These are phyloP conservation scores for Embidobia sp. DNA, from an alignment of 2,888 invertebrate genomes.

Conservation along the genomic window DNA sequence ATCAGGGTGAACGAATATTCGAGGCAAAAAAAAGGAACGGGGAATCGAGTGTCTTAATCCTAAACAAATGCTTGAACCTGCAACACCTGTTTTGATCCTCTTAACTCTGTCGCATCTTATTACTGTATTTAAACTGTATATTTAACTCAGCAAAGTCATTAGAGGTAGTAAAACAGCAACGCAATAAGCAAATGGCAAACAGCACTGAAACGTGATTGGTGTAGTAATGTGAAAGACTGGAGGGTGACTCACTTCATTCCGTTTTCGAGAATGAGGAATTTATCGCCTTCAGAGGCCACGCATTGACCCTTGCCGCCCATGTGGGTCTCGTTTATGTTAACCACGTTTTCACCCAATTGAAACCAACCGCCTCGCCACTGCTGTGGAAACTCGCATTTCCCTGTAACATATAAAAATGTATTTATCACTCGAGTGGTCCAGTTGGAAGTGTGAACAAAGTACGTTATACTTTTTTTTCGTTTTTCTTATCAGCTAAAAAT, in stretches of 20 bases:
- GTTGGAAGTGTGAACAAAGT: too few species aligned
- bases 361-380: slow-evolving; percentile 82
- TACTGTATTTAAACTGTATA: slow-evolving; percentile 34
- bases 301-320: slow-evolving; percentile 82
- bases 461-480: background rate
- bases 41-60: slow-evolving; percentile 42
- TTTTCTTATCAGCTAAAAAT: too few species aligned
- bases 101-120: slow-evolving; percentile 46
- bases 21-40: too few species aligned
- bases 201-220: slow-evolving; percentile 32
- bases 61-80: slow-evolving; percentile 39
- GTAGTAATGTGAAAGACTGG: slow-evolving; percentile 24
- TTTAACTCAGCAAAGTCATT: slow-evolving; percentile 40
- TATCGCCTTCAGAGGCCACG: slow-evolving; percentile 80
- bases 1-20: too few species aligned
- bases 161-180: slow-evolving; percentile 22
- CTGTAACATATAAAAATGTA: slow-evolving; percentile 69
- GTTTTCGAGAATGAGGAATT: slow-evolving; percentile 79
- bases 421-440: background rate
- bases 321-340: slow-evolving; percentile 79
- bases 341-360: slow-evolving; percentile 80
- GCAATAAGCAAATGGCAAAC: slow-evolving; percentile 39
- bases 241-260: slow-evolving; percentile 70
- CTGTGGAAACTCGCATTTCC: slow-evolving; percentile 78
- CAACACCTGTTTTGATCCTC: slow-evolving; percentile 55